Base-by-base conservation (phyloP, 2,888 invertebrate genomes). In the Yponomeuta plumbellus region DNA sequence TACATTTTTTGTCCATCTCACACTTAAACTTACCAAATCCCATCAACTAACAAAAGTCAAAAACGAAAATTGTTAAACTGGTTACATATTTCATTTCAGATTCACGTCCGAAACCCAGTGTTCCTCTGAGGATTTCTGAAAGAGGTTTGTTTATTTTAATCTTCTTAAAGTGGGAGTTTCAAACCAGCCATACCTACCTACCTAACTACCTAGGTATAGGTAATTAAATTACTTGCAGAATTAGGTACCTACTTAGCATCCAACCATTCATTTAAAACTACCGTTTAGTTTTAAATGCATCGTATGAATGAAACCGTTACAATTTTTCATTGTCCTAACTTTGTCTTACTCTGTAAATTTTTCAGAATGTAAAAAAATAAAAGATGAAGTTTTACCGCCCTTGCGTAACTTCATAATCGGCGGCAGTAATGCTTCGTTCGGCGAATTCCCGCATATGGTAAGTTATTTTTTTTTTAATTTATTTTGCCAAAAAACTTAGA, bases 331-430 rank as follows among this genome's bases (percentile, higher is more conserved):
- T n/a, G n/a, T n/a, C n/a, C n/a, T n/a, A n/a, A n/a, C n/a, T n/a
- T n/a, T n/a, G n/a, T n/a, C n/a, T n/a, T n/a, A n/a, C n/a, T n/a
- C n/a, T n/a, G n/a, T n/a, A n/a, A n/a, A n/a, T n/a, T n/a, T n/a
- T 82, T 67, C 82, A 91, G 91, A 88, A 81, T 91, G 91, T 72
- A 71, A 80, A 65, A 84, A 86, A 72, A 84, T 88, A 56, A 72
- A 72, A 1, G 71, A 74, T 1, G 68, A 71, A 6, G 78, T 71
- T n/a, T 72, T 81, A 68, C 79, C 80, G 40, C 78, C 87, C 1
- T 67, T 91, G 44, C 77, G 76, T 56, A 71, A 81, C 22, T 80
- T 86, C 69, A 91, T 91, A 23, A 78, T 89, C 61, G 88, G 85
- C 13, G 91, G 91, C 0, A 84, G 80, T 69, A 67, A 68, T 22